Evolutionary conservation across 2,113 vertebrate genomes (phyloP).

Genomic region (Oostethus manadensis): DNA sequence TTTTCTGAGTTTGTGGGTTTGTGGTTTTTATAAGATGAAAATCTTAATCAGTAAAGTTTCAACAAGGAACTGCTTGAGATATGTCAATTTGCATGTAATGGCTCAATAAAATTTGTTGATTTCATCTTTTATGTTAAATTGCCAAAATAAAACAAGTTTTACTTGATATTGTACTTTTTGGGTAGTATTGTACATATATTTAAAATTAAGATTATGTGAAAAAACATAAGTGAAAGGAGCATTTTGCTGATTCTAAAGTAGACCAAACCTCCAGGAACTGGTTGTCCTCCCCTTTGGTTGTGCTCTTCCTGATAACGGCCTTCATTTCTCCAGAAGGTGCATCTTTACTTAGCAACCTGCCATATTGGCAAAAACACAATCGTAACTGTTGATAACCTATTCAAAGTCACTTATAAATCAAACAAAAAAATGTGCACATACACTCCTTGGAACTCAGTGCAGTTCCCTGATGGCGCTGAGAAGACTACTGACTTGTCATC

Average conservation of each 20-base stretch:
- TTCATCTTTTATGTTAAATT: no score
- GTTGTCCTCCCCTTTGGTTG: constrained; percentile 81
- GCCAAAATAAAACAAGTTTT: no score
- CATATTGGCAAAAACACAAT: background rate
- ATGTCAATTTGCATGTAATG: no score
- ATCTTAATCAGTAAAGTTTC: no score
- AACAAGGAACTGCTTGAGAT: no score
- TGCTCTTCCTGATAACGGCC: constrained; percentile 82
- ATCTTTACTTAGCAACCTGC: constrained; percentile 84
- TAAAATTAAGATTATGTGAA: no score
- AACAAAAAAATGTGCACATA: constrained; percentile 67
- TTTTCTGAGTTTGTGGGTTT: no score
- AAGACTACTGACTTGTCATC: constrained; percentile 84
- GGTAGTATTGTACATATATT: no score
- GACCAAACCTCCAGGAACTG: constrained; percentile 86
- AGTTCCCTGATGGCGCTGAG: constrained; percentile 85
- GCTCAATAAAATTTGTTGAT: no score
- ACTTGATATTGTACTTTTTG: no score
- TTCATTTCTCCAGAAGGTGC: constrained; percentile 88
- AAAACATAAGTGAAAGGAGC: background rate
- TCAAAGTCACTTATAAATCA: background rate
- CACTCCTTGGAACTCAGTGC: constrained; percentile 91
- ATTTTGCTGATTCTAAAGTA: background rate
- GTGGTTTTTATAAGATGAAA: no score
- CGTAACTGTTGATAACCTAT: background rate